Percentiles rank a stretch among this genome's conserved stretches.
Conservation (phyloP, 2,797 vertebrate genomes). For the Darevskia mixta region DNA sequence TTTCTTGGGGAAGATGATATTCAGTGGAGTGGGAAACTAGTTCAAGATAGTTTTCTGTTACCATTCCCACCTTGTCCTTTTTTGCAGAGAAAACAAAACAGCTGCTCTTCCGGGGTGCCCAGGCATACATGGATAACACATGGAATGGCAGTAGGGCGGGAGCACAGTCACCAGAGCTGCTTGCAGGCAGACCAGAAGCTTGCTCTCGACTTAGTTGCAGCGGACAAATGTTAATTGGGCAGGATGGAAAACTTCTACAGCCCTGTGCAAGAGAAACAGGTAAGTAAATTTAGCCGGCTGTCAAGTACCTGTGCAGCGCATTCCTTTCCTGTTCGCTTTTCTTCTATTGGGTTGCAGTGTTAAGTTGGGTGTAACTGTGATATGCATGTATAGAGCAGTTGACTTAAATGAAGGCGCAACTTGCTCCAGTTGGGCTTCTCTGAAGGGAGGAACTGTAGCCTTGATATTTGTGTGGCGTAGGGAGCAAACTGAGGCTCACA, state of each 20-base stretch:
- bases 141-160: conserved; percentile 46
- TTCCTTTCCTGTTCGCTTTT: background rate
- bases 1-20: background rate
- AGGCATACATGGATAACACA: conserved; percentile 67
- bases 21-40: background rate
- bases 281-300: conserved; percentile 27
- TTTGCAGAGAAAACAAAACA: conserved; percentile 77
- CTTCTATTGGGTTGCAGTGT: background rate
- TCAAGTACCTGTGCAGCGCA: background rate
- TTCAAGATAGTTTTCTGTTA: background rate
- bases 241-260: conserved; percentile 74
- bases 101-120: conserved; percentile 79
- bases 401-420: background rate
- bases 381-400: background rate
- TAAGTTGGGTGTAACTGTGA: background rate
- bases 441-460: background rate
- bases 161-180: conserved; percentile 43
- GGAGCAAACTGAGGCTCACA: no score
- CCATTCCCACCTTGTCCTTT: background rate
- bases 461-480: background rate
- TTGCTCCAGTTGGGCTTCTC: background rate
- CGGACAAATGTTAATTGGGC: conserved; percentile 82
- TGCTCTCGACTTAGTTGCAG: conserved; percentile 34
- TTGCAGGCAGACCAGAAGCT: background rate
- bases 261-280: conserved; percentile 44